These are phyloP conservation scores for Drosophila formosana DNA, from an alignment of 2,888 invertebrate species.

Conservation along the genomic window DNA sequence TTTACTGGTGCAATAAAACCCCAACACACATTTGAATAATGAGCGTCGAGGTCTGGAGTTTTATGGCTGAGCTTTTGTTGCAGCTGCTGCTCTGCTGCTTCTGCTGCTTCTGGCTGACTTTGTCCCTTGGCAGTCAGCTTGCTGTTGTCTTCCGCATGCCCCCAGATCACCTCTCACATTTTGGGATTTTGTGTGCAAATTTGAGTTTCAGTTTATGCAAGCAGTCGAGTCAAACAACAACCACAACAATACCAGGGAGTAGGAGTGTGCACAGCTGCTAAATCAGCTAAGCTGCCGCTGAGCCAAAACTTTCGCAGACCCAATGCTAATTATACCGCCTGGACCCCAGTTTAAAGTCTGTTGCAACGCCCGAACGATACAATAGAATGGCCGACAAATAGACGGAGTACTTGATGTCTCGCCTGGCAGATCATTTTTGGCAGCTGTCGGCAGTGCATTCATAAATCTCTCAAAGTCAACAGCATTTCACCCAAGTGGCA, in stretches of 20 bases:
- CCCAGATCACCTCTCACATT: conserved; percentile 57
- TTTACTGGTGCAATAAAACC: conserved; percentile 22
- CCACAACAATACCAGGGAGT: conserved; percentile 17
- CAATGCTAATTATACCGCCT: conserved; percentile 68
- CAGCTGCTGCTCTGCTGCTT: conserved; percentile 31
- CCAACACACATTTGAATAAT: conserved; percentile 71
- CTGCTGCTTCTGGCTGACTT: conserved; percentile 34
- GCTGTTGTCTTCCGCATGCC: conserved; percentile 22
- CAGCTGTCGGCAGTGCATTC: conserved; percentile 66
- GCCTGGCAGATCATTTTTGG: conserved; percentile 70
- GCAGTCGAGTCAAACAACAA: conserved; percentile 45
- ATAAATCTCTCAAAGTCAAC: conserved; percentile 79
- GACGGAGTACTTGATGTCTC: conserved; percentile 10
- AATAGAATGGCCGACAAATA: conserved; percentile 13
- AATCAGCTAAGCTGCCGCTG: conserved; percentile 38
- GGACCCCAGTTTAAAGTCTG: neutral
- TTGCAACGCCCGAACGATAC: conserved; percentile 12
- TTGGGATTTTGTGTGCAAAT: conserved; percentile 70
- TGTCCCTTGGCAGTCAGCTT: conserved; percentile 44
- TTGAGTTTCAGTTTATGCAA: conserved; percentile 69
- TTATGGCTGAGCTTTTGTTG: conserved; percentile 48
- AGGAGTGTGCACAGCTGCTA: conserved; percentile 40
- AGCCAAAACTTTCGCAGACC: conserved; percentile 49
- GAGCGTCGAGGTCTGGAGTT: conserved; percentile 55
- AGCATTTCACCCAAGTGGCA: conserved; percentile 73